Evolutionary conservation across 2,888 invertebrate species (phyloP), one percentile per base, ranked within the genome.

Genomic region (Netelia melanura): DNA sequence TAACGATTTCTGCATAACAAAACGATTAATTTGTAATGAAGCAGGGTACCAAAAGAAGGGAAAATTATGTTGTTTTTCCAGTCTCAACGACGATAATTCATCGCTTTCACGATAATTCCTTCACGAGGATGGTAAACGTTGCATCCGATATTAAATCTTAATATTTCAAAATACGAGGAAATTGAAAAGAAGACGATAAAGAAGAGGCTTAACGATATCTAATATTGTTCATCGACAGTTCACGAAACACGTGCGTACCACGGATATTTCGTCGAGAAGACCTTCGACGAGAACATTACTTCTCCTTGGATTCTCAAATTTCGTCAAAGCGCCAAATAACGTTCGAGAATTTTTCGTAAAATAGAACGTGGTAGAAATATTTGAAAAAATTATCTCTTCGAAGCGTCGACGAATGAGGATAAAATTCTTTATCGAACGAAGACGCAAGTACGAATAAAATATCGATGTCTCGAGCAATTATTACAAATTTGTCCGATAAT

Each of bases 181-280:
- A 58, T 56, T 2, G 77, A 48, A 30, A 61, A 61, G 48, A 67
- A 25, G 30, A 48, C 17, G 38, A 70, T 61, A 68, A n/a, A 5
- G 25, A 68, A 68, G 43, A 54, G 23, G 11, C 30, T 30, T 23
- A 70, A 78, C 62, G 23, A 23, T 44, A 9, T 21, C 21, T 21
- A 48, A n/a, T 3, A 61, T 58, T 62, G 78, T 70, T 11, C n/a
- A 62, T 78, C 8, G 67, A 61, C 6, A 21, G 2, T 78, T 62
- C 14, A n/a, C n/a, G 17, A 67, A 58, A 21, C n/a, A 58, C 9
- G n/a, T 58, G 58, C 17, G 17, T 17, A 21, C 21, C 9, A 17
- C 30, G 30, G 3, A 30, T 30, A 30, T 30, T 30, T 17, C 3
- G 3, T 30, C 30, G 30, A 30, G 5, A 30, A 30, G 30, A 30